phyloP scores from a whole-genome alignment of 2,113 vertebrate genomes.

The Albula goreensis region DNA sequence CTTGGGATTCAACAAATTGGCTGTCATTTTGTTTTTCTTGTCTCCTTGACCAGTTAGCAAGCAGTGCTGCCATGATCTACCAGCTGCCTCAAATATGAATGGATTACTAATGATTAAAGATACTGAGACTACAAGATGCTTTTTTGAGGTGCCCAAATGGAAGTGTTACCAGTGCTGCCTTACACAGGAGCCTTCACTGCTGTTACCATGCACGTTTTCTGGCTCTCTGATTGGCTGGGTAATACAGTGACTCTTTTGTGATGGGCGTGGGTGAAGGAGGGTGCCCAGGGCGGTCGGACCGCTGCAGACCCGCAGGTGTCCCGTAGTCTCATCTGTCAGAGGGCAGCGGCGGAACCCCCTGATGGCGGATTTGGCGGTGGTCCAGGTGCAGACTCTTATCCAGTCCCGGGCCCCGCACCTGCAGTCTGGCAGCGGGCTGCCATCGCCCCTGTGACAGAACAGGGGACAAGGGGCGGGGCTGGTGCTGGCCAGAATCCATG shows the following conservation, averaged over 20 bases:
- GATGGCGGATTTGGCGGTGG: not conserved
- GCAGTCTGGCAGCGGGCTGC: no score
- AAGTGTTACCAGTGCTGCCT: no score
- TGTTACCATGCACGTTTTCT: not conserved
- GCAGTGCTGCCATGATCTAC: not conserved
- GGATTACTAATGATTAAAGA: no score
- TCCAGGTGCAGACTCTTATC: not conserved
- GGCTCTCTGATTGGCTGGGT: not conserved
- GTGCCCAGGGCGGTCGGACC: not conserved
- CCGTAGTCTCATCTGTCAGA: constrained; percentile 12
- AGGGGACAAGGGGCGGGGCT: no score
- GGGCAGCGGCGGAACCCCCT: not conserved
- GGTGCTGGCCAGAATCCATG: no score
- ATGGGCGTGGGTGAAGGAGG: not conserved
- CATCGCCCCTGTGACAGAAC: no score
- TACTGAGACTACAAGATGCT: no score
- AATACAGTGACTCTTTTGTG: not conserved
- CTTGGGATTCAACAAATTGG: not conserved
- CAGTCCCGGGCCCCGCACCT: not conserved
- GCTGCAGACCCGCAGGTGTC: constrained; percentile 10
- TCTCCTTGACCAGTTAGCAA: not conserved
- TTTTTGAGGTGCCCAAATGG: no score
- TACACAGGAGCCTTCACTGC: no score
- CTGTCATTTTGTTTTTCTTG: not conserved
- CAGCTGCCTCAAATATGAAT: not conserved